Conservation (phyloP, 1,140 invertebrate genomes). For the Paralvinella palmiformis region DNA sequence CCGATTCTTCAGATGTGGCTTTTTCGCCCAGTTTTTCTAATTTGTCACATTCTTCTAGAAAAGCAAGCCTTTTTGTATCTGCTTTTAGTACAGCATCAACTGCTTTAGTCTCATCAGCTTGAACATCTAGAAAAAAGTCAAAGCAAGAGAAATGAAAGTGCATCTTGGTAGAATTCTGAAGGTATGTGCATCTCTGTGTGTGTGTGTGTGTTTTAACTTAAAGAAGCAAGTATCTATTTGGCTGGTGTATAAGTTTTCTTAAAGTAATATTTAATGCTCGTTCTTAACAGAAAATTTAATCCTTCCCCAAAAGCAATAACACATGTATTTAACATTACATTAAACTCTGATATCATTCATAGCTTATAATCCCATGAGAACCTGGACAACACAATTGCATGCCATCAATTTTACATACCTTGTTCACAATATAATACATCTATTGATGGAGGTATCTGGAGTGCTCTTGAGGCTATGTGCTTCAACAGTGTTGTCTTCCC, state of each 20-base stretch:
- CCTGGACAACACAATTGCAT: too few species aligned
- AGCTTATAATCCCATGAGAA: too few species aligned
- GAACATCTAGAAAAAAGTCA: slow-evolving; percentile 63
- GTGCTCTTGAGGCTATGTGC: slow-evolving; percentile 80
- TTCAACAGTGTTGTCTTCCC: slow-evolving; percentile 97
- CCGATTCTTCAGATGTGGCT: slow-evolving; percentile 56
- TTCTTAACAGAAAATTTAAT: too few species aligned
- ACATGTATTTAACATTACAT: too few species aligned
- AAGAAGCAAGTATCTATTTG: too few species aligned
- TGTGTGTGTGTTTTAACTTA: background rate
- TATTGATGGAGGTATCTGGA: slow-evolving; percentile 91
- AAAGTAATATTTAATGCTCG: too few species aligned
- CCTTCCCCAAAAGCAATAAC: too few species aligned
- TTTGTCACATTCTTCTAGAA: slow-evolving; percentile 73
- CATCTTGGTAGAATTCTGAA: background rate
- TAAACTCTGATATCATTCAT: too few species aligned
- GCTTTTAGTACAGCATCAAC: slow-evolving; percentile 89
- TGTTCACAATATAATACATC: slow-evolving; percentile 98
- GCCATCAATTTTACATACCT: slow-evolving; percentile 42
- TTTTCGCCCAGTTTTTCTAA: slow-evolving; percentile 63
- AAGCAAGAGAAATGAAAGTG: background rate
- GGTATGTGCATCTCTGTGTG: background rate
- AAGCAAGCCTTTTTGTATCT: slow-evolving; percentile 76
- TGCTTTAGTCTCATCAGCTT: slow-evolving; percentile 84
- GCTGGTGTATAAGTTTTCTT: too few species aligned